phyloP scores from a whole-genome alignment of 2,113 vertebrate genomes.

The Opisthocomus hoazin region DNA sequence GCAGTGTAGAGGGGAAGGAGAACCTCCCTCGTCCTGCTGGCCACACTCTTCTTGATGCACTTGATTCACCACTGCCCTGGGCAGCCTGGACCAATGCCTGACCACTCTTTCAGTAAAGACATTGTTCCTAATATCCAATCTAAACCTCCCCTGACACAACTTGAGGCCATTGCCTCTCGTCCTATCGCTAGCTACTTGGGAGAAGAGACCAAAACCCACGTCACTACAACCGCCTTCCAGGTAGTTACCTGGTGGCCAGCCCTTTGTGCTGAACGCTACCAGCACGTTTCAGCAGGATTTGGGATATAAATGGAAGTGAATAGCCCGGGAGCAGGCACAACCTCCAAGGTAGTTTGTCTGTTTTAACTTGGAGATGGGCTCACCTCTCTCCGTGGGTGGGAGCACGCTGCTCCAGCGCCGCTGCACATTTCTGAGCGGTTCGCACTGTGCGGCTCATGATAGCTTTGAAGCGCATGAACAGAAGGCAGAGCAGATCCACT shows the following conservation, averaged over 20 bases:
- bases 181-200: too few species aligned
- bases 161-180: too few species aligned
- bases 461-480: background rate
- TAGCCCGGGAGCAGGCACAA: background rate
- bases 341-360: background rate
- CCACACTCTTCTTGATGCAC: too few species aligned
- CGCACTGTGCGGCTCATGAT: background rate
- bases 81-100: too few species aligned
- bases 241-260: background rate
- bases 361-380: background rate
- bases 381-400: background rate
- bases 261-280: background rate
- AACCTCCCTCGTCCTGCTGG: too few species aligned
- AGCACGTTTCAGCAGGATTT: background rate
- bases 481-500: background rate
- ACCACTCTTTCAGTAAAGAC: too few species aligned
- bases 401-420: background rate
- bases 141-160: too few species aligned
- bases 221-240: too few species aligned
- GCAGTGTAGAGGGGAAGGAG: too few species aligned
- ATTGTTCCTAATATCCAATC: too few species aligned
- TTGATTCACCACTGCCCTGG: too few species aligned
- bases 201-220: too few species aligned
- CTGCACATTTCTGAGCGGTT: background rate
- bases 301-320: rapidly evolving